Percentiles rank a stretch among this genome's conserved stretches.
Evolutionary conservation across 1,140 invertebrate species (phyloP).

Genomic region (Parapsyche elsis): DNA sequence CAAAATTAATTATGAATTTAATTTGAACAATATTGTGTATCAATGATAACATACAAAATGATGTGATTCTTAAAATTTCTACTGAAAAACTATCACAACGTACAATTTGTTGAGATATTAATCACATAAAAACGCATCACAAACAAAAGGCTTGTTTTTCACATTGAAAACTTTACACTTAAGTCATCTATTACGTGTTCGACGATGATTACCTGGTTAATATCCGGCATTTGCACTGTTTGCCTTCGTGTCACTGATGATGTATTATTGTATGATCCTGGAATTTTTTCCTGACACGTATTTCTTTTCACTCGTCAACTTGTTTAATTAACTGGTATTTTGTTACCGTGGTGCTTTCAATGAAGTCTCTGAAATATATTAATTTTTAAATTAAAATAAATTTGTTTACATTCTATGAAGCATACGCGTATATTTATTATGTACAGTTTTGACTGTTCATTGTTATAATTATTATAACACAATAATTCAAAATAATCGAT

Average conservation of each 20-base stretch:
- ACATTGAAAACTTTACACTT: not conserved
- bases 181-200: not conserved
- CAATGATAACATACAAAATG: too few species aligned
- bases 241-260: constrained; percentile 38
- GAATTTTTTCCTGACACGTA: not conserved
- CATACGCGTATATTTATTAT: too few species aligned
- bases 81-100: too few species aligned
- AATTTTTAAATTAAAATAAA: not conserved
- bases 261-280: constrained; percentile 15
- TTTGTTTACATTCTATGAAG: too few species aligned
- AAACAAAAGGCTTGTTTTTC: not conserved
- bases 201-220: constrained; percentile 17
- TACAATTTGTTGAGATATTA: too few species aligned
- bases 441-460: too few species aligned
- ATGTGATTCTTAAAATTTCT: too few species aligned
- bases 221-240: constrained; percentile 38
- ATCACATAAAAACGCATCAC: too few species aligned
- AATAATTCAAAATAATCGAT: too few species aligned
- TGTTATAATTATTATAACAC: too few species aligned
- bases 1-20: too few species aligned
- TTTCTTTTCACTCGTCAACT: constrained; percentile 4
- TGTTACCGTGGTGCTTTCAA: not conserved
- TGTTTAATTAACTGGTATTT: not conserved
- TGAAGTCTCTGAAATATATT: not conserved
- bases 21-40: too few species aligned